Evolutionary conservation across 2,113 vertebrate genomes (phyloP), one percentile per base, ranked within the genome.

Genomic region (Ochotona princeps): DNA sequence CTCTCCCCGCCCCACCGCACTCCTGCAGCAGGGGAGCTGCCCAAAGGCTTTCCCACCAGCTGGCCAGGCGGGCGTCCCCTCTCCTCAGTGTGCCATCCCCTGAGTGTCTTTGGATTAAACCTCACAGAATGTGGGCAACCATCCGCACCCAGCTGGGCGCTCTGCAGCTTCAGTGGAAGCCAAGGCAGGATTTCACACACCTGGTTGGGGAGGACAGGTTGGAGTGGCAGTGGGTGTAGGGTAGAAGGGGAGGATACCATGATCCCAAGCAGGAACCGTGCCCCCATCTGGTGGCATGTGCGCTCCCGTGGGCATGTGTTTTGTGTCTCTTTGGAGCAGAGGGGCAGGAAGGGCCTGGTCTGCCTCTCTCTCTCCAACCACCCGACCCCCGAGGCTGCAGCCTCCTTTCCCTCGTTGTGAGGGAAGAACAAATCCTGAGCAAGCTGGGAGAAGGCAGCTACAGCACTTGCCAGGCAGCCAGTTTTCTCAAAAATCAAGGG

Each of bases 401-500:
- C 25, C 10, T 8, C 0, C 26, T 57, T 75, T 73, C 32, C 74
- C n/a, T 66, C 13, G 32, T 28, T 13, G 0, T 2, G 11, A 25
- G 73, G 30, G 30, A 57, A 69, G 14, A 57, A 15, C 30, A 25
- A 23, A 25, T 38, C 51, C 72, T 20, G 3, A 30, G 35, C 47
- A 61, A 70, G 44, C 14, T 30, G 74, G 72, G 63, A 81, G 67
- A 95, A 85, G 57, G 61, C 65, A 69, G 82, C 60, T 80, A 1
- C 47, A 57, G 54, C 38, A 88, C 11, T 38, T 54, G 83, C 66
- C 66, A 70, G 65, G 38, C 60, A 92, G 51, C 57, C 32, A 44
- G 61, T 73, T 95, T 86, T 84, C 76, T 76, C 92, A 90, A 94
- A 92, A 84, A 54, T 32, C 57, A 69, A 76, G 81, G 30, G 4